Evolutionary conservation across 2,888 invertebrate genomes (phyloP).

Genomic region (Phytoseiulus persimilis): DNA sequence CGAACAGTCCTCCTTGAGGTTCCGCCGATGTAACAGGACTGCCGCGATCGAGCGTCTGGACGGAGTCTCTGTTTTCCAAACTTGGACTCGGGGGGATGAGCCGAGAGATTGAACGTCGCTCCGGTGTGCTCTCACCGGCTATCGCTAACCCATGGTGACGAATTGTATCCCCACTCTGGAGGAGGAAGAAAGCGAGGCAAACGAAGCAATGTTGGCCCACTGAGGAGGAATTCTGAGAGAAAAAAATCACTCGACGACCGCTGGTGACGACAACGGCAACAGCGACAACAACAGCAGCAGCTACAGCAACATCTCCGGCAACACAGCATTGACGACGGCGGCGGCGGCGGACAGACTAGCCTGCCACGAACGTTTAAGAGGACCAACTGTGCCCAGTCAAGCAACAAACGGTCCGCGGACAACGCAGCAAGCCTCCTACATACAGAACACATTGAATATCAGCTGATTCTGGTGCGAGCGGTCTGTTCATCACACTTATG

Average conservation of each 20-base stretch:
- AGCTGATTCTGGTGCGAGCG: neutral
- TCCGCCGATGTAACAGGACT: too few species aligned
- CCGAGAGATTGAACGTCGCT: too few species aligned
- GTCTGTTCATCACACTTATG: neutral
- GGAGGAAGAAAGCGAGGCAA: neutral
- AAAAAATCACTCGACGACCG: neutral
- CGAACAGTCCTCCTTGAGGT: too few species aligned
- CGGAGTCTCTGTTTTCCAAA: too few species aligned
- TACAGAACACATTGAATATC: neutral
- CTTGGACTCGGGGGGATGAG: too few species aligned
- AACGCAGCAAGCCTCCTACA: neutral
- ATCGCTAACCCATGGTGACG: neutral
- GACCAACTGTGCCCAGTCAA: neutral
- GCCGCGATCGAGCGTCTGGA: too few species aligned
- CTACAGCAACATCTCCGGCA: slow-evolving; percentile 6
- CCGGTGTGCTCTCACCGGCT: neutral
- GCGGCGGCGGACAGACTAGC: neutral
- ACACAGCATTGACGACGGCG: neutral
- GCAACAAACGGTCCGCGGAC: neutral
- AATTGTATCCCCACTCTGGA: neutral
- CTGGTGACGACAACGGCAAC: slow-evolving; percentile 14
- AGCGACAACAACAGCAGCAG: slow-evolving; percentile 15
- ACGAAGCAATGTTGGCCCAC: neutral
- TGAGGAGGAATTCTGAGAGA: neutral
- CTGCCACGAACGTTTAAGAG: neutral